A percentile compares a stretch with the other conserved stretches of the same genome.
Evolutionary conservation across 92 coral and sea anemone genomes (phyloP).

Genomic region (Scolanthus callimorphus): DNA sequence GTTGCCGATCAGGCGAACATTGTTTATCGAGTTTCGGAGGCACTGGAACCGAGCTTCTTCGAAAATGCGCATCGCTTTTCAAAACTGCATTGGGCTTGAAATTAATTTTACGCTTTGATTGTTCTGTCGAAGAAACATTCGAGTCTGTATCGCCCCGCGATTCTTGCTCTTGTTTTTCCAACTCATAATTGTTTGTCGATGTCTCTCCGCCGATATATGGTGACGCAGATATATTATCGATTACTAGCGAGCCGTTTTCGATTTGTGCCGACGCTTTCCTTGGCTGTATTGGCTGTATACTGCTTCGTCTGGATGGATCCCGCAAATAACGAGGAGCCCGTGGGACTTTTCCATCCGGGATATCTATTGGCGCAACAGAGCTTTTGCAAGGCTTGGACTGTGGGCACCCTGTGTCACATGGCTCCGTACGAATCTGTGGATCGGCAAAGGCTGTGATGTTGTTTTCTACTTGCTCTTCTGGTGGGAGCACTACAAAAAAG

Average conservation of each 20-base stretch:
- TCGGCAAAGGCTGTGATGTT: too few relatives aligned
- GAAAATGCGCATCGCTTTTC: background rate
- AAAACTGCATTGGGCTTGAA: background rate
- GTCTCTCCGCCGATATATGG: background rate
- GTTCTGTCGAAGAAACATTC: background rate
- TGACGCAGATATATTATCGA: background rate
- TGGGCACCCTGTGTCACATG: too few relatives aligned
- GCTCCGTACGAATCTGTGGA: too few relatives aligned
- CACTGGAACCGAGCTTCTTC: background rate
- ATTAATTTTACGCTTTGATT: background rate
- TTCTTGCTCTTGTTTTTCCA: background rate
- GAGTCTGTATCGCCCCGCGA: too few relatives aligned
- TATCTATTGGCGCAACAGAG: constrained; percentile 12
- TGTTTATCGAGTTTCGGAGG: background rate
- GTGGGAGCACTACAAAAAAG: too few relatives aligned
- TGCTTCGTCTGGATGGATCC: constrained; percentile 8
- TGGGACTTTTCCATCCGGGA: constrained; percentile 1
- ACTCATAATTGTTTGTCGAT: background rate
- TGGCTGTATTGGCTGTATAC: background rate
- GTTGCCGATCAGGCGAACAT: background rate
- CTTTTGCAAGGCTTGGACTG: constrained; percentile 20
- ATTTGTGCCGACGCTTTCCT: background rate
- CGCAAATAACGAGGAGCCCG: constrained; percentile 30
- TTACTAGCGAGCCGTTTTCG: background rate
- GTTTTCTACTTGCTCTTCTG: too few relatives aligned